Evolutionary conservation across 2,888 invertebrate genomes (phyloP).

Genomic region (Seira sanloemensis): DNA sequence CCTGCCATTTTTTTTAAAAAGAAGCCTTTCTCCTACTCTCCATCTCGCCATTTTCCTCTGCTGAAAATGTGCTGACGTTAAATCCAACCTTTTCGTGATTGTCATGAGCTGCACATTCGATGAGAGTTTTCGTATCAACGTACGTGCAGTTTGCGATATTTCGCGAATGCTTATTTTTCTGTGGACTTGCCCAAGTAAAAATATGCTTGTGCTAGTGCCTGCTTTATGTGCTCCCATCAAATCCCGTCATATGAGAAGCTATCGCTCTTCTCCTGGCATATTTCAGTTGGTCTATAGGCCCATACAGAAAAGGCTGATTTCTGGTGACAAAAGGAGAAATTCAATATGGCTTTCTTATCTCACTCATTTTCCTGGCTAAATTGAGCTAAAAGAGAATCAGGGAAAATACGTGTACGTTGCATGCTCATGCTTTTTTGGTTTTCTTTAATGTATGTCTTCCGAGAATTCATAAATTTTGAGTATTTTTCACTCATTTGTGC

Average conservation of each 20-base stretch:
- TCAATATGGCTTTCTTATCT: constrained; percentile 16
- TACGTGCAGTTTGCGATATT: neutral
- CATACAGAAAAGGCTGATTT: neutral
- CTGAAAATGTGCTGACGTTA: neutral
- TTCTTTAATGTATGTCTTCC: neutral
- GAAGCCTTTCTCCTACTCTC: neutral
- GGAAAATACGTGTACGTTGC: neutral
- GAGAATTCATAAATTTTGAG: neutral
- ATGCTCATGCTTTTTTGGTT: neutral
- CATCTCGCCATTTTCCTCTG: neutral
- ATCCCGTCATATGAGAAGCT: neutral
- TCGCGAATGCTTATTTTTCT: neutral
- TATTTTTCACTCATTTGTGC: neutral
- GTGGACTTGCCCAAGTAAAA: neutral
- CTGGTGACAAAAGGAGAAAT: neutral
- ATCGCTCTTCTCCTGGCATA: constrained; percentile 35
- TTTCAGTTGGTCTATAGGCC: neutral
- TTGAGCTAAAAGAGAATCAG: neutral
- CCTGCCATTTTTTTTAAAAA: neutral
- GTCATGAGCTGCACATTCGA: neutral
- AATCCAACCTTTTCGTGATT: neutral
- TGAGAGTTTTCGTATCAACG: neutral
- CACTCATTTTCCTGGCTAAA: constrained; percentile 2
- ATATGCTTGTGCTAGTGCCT: neutral
- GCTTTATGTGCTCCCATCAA: neutral